phyloP scores from a whole-genome alignment of 2,888 invertebrate species.

The Eupeodes luniger region DNA sequence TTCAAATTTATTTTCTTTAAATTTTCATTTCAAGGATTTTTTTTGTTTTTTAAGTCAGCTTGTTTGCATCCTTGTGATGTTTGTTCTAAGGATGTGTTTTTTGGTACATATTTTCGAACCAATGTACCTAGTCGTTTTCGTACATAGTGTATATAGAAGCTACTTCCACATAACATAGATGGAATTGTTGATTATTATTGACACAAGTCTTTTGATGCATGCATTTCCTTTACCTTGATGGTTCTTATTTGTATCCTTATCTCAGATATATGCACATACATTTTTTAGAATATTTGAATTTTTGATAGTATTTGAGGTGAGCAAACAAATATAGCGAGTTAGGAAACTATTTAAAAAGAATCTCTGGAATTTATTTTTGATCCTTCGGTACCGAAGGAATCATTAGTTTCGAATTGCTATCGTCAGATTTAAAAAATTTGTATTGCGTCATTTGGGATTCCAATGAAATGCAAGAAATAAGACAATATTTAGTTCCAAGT shows the following conservation, averaged over 20 bases:
- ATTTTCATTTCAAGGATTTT: conserved; percentile 14
- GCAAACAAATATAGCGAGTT: conserved; percentile 2
- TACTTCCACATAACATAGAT: conserved; percentile 47
- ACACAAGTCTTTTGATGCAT: conserved; percentile 69
- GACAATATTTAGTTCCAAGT: too few relatives aligned
- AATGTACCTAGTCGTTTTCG: background rate
- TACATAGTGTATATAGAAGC: background rate
- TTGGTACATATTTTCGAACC: too few relatives aligned
- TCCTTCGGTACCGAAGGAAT: too few relatives aligned
- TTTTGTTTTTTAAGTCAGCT: conserved; percentile 1
- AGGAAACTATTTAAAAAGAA: background rate
- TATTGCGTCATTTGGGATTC: too few relatives aligned
- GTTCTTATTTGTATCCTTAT: conserved; percentile 7
- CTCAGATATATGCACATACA: background rate
- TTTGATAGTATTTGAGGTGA: conserved; percentile 61
- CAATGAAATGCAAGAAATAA: too few relatives aligned
- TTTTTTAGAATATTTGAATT: conserved; percentile 53
- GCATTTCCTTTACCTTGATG: background rate
- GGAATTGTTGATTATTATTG: conserved; percentile 75
- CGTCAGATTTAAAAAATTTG: too few relatives aligned
- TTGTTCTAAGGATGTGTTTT: conserved; percentile 54
- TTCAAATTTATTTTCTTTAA: conserved; percentile 21
- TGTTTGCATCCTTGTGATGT: conserved; percentile 69
- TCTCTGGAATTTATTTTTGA: background rate
- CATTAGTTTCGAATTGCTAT: too few relatives aligned